phyloP scores from a whole-genome alignment of 2,113 vertebrate genomes.

The Chlamydotis undulata region DNA sequence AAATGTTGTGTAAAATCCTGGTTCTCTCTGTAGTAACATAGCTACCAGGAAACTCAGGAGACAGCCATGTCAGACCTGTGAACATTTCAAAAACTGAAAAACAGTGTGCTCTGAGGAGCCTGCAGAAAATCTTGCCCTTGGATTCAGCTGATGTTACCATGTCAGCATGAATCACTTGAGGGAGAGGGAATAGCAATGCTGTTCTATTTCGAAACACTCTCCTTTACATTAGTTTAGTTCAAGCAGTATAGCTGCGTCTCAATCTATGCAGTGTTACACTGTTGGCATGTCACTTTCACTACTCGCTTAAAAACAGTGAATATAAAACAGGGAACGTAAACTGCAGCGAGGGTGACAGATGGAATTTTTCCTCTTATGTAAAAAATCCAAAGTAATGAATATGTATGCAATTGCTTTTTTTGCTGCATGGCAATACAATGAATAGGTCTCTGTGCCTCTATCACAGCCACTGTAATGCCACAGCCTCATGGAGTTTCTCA shows the following conservation, averaged over 20 bases:
- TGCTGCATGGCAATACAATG: background rate
- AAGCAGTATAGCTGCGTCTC: slow-evolving; percentile 5
- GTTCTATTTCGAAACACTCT: slow-evolving; percentile 43
- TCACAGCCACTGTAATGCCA: background rate
- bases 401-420: background rate
- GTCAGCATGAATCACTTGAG: slow-evolving; percentile 31
- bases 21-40: background rate
- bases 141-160: slow-evolving; percentile 24
- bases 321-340: background rate
- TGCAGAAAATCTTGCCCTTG: slow-evolving; percentile 41
- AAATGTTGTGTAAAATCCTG: background rate
- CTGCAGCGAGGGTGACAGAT: background rate
- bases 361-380: slow-evolving; percentile 7
- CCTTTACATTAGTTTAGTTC: slow-evolving; percentile 23
- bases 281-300: slow-evolving; percentile 12
- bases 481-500: background rate
- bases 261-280: slow-evolving; percentile 25
- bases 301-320: slow-evolving; percentile 18
- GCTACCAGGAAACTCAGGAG: background rate
- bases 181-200: background rate
- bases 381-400: slow-evolving; percentile 30
- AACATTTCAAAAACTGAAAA: slow-evolving; percentile 33
- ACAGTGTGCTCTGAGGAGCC: background rate
- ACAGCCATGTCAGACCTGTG: background rate
- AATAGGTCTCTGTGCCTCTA: background rate